Evolutionary conservation across 2,113 vertebrate genomes (phyloP).

Genomic region (Delphinus delphis): DNA sequence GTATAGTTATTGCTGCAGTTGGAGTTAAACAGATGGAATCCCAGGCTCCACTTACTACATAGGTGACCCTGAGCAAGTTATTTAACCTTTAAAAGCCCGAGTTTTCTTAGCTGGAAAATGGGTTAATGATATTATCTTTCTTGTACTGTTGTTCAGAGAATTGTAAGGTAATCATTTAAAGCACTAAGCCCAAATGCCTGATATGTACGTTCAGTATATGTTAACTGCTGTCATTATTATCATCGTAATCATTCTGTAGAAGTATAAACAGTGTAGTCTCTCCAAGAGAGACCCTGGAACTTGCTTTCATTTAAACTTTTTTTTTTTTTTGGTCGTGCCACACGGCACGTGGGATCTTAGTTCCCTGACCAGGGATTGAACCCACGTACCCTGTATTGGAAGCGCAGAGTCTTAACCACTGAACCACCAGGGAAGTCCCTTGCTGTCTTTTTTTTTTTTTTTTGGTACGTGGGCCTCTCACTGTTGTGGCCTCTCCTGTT

Average conservation of each 20-base stretch:
- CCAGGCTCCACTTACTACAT: not conserved
- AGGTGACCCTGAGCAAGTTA: not conserved
- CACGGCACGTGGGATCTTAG: not conserved
- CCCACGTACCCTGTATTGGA: not conserved
- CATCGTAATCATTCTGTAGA: not conserved
- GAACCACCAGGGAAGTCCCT: not conserved
- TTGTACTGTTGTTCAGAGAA: not conserved
- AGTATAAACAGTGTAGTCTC: not conserved
- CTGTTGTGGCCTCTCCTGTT: no score
- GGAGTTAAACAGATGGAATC: not conserved
- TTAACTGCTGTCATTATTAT: not conserved
- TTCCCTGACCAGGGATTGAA: not conserved
- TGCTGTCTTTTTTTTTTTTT: not conserved
- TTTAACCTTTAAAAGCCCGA: not conserved
- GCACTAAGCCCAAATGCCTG: not conserved
- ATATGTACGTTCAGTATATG: not conserved
- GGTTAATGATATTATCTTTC: not conserved
- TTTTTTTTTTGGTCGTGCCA: not conserved
- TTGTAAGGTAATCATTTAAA: conserved; percentile 1
- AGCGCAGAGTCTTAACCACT: not conserved
- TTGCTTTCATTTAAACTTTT: not conserved
- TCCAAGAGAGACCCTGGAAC: not conserved
- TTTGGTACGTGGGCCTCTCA: no score
- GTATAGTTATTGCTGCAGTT: not conserved
- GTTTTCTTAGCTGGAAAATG: conserved; percentile 13